A percentile compares a stretch with the other conserved stretches of the same genome.
Evolutionary conservation across 1,140 invertebrate genomes (phyloP).

Genomic region (Drusus annulatus): DNA sequence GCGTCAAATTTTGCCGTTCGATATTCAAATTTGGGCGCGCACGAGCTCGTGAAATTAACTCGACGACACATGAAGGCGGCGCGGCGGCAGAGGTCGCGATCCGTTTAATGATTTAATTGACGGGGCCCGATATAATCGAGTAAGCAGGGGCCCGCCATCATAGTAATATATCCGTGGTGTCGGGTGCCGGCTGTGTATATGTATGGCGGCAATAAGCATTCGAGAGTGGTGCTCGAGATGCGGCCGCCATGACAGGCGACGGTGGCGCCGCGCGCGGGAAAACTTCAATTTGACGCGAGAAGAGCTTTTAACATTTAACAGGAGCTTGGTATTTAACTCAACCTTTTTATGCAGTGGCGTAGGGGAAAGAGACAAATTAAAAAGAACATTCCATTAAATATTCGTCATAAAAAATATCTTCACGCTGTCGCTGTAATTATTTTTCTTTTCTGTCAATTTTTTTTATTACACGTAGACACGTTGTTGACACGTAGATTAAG

Average conservation of each 20-base stretch:
- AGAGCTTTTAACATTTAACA: slow-evolving; percentile 26
- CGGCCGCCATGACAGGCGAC: slow-evolving; percentile 6
- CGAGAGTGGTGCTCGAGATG: slow-evolving; percentile 26
- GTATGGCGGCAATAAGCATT: slow-evolving; percentile 25
- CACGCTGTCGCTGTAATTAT: too few species aligned
- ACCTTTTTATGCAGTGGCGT: too few species aligned
- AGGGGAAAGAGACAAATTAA: too few species aligned
- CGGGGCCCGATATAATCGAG: slow-evolving; percentile 31
- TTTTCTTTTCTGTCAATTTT: too few species aligned
- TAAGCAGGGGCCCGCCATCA: slow-evolving; percentile 30
- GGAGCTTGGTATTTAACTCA: too few species aligned
- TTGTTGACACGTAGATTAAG: too few species aligned
- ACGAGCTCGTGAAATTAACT: slow-evolving; percentile 21
- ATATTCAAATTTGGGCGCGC: slow-evolving; percentile 7
- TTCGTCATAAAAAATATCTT: too few species aligned
- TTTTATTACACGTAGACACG: too few species aligned
- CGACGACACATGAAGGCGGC: slow-evolving; percentile 13
- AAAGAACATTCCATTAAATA: too few species aligned
- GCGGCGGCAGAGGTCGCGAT: slow-evolving; percentile 24
- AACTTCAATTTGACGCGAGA: background rate
- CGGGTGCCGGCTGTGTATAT: slow-evolving; percentile 1
- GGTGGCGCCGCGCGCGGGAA: slow-evolving; percentile 31
- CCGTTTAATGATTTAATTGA: slow-evolving; percentile 17
- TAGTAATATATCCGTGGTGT: background rate
- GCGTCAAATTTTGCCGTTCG: background rate